phyloP scores from a whole-genome alignment of 2,797 vertebrate genomes.

The Cyclura pinguis region DNA sequence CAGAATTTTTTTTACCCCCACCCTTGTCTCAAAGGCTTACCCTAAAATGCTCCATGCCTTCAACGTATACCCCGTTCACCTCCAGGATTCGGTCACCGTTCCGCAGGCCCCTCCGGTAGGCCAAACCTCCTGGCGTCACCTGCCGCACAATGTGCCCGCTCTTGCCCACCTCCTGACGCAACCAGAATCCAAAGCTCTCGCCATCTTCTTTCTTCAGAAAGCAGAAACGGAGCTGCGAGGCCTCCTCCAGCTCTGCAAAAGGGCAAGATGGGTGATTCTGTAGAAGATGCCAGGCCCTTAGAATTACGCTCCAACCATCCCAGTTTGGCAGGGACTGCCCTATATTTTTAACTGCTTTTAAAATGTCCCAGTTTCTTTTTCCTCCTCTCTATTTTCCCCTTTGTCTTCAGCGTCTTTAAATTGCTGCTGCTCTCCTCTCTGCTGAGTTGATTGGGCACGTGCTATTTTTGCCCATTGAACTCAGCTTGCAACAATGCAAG shows the following conservation, averaged over 20 bases:
- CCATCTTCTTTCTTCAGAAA: constrained; percentile 82
- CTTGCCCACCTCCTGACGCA: constrained; percentile 73
- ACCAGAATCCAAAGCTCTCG: constrained; percentile 87
- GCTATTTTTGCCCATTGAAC: no score
- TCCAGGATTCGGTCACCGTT: constrained; percentile 90
- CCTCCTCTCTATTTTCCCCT: no score
- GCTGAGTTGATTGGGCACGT: no score
- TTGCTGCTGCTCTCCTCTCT: no score
- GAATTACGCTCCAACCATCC: neutral
- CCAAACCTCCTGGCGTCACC: constrained; percentile 85
- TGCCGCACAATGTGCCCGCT: constrained; percentile 80
- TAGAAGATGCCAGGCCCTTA: neutral
- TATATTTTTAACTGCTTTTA: no score
- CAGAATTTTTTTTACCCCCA: neutral
- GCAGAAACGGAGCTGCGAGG: constrained; percentile 81
- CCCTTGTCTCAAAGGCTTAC: constrained; percentile 73
- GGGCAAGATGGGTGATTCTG: rapidly evolving
- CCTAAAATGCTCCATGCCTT: constrained; percentile 79
- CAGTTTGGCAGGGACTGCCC: no score
- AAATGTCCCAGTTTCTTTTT: no score
- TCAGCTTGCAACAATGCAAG: no score
- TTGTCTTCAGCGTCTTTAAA: no score
- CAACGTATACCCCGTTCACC: constrained; percentile 87
- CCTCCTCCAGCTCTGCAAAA: constrained; percentile 9
- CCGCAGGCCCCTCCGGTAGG: constrained; percentile 85